Evolutionary conservation across 2,113 vertebrate species (phyloP).

Genomic region (Picathartes gymnocephalus): DNA sequence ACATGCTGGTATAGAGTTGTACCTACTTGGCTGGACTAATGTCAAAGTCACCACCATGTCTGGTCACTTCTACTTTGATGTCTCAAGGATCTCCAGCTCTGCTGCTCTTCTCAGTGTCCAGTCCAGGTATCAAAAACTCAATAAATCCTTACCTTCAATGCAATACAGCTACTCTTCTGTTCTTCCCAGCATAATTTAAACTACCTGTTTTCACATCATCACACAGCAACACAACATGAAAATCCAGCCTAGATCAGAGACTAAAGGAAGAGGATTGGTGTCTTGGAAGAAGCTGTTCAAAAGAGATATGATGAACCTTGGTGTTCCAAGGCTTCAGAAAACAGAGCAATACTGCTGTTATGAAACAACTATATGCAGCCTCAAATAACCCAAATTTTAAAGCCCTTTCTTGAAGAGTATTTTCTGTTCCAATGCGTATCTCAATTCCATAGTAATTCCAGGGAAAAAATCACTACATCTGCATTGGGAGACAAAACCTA

Average conservation of each 20-base stretch:
- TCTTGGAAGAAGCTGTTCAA: not conserved
- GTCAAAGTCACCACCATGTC: not conserved
- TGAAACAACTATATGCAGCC: not conserved
- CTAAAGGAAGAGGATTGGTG: not conserved
- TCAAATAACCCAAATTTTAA: not conserved
- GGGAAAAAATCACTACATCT: not conserved
- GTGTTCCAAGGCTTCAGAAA: not conserved
- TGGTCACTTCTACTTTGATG: not conserved
- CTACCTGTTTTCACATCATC: not conserved
- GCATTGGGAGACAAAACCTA: not conserved
- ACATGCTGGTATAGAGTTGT: not conserved
- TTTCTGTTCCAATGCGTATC: not conserved
- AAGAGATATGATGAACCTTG: not conserved
- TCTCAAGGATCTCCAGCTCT: not conserved
- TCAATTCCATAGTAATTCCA: not conserved
- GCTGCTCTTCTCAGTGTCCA: not conserved
- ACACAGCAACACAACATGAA: not conserved
- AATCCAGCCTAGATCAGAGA: not conserved
- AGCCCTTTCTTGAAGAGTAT: not conserved
- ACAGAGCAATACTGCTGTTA: not conserved
- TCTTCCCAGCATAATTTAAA: not conserved
- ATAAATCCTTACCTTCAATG: not conserved
- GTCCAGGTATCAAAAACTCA: not conserved
- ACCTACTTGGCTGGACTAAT: fast-evolving
- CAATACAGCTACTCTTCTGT: not conserved